These are phyloP conservation scores for Meteorus sp. DNA, from an alignment of 1,140 invertebrate genomes.

Conservation along the genomic window DNA sequence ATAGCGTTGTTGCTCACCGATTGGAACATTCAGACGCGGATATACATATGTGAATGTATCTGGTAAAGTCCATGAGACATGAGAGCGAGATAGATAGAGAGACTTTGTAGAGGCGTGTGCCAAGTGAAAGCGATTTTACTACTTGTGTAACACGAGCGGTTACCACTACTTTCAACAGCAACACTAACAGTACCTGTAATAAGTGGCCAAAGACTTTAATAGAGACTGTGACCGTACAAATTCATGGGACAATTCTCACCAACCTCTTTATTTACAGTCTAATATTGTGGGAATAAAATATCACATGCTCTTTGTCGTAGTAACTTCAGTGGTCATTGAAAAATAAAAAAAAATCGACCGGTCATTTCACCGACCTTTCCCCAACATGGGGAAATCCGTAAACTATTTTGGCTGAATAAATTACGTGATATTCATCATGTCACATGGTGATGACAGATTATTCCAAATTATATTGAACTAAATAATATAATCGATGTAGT, in stretches of 20 bases:
- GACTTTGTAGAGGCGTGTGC: constrained; percentile 6
- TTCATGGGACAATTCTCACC: background rate
- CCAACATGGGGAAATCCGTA: too few relatives aligned
- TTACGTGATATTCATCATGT: too few relatives aligned
- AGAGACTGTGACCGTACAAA: background rate
- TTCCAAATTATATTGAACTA: too few relatives aligned
- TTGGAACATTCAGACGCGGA: background rate
- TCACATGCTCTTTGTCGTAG: too few relatives aligned
- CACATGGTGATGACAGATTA: too few relatives aligned
- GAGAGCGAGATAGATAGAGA: background rate
- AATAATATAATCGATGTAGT: too few relatives aligned
- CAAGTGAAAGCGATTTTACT: constrained; percentile 26
- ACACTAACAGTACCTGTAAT: background rate
- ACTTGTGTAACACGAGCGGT: constrained; percentile 18
- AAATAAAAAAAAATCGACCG: too few relatives aligned
- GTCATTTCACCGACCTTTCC: too few relatives aligned
- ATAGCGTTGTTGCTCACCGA: background rate
- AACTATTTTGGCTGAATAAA: too few relatives aligned
- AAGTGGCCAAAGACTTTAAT: constrained; percentile 5
- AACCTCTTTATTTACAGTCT: background rate
- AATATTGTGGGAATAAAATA: background rate
- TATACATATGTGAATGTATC: background rate
- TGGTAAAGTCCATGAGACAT: background rate
- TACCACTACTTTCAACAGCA: constrained; percentile 18
- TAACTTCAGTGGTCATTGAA: too few relatives aligned